Percentiles rank a stretch among this genome's conserved stretches.
Evolutionary conservation across 1,140 invertebrate species (phyloP).

Genomic region (Bombus consobrinus): DNA sequence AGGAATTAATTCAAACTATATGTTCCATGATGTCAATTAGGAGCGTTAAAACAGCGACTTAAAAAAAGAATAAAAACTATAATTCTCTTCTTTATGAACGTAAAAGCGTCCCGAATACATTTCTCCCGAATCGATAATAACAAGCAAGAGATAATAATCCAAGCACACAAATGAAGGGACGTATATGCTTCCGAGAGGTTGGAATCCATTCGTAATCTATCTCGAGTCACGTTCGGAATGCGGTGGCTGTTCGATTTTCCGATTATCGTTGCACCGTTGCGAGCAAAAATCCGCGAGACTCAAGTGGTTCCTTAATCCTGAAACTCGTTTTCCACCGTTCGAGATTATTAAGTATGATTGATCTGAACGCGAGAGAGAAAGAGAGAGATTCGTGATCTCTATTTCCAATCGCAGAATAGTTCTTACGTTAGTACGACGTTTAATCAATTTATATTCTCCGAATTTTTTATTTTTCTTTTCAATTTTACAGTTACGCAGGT

Average conservation of each 20-base stretch:
- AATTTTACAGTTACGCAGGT: slow-evolving; percentile 85
- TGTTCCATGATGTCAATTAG: too few species aligned
- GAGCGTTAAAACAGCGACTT: too few species aligned
- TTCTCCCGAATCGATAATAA: too few species aligned
- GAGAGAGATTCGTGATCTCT: slow-evolving; percentile 6
- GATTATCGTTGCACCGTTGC: background rate
- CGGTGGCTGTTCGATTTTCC: background rate
- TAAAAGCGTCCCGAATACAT: too few species aligned
- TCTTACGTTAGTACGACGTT: background rate
- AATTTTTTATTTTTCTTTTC: background rate
- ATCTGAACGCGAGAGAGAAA: slow-evolving; percentile 26
- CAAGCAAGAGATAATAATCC: too few species aligned
- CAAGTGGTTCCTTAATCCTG: background rate
- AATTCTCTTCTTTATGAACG: too few species aligned
- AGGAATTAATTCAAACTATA: too few species aligned
- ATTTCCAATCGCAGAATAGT: slow-evolving; percentile 34
- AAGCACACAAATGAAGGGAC: background rate
- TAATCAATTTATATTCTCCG: background rate
- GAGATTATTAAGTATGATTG: slow-evolving; percentile 44
- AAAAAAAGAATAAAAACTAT: too few species aligned
- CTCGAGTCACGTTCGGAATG: too few species aligned
- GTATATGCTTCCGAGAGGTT: background rate
- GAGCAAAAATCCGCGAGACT: background rate
- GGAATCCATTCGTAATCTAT: background rate
- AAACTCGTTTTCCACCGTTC: background rate